phyloP scores from a whole-genome alignment of 2,113 vertebrate genomes.

The Xenopus borealis region DNA sequence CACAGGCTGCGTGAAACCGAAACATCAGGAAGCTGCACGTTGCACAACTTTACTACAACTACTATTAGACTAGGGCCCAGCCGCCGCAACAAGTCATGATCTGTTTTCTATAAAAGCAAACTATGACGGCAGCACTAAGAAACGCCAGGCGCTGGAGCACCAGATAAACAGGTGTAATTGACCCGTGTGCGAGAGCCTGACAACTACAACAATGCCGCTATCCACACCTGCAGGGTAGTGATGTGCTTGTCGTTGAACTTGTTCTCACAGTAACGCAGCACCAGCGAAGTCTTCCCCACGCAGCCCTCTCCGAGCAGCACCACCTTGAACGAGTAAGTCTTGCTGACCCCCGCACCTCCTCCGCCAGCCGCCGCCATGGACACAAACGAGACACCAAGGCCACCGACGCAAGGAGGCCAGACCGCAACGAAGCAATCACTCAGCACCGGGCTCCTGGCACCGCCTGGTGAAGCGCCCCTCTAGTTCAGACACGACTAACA shows the following conservation, averaged over 20 bases:
- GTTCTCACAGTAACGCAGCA: conserved; percentile 96
- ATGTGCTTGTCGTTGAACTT: conserved; percentile 99
- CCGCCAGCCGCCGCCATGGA: conserved; percentile 51
- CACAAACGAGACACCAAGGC: neutral
- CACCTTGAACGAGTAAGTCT: conserved; percentile 93
- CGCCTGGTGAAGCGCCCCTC: accelerated
- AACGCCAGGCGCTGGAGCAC: too few species aligned
- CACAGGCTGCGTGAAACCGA: too few species aligned
- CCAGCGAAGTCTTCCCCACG: conserved; percentile 94
- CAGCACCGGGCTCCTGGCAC: conserved; percentile 13
- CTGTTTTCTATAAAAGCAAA: too few species aligned
- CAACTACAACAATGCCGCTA: too few species aligned
- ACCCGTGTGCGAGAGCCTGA: too few species aligned
- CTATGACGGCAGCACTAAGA: too few species aligned
- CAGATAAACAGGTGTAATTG: too few species aligned
- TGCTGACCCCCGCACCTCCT: conserved; percentile 67
- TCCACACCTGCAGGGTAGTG: conserved; percentile 92
- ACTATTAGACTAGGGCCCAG: too few species aligned
- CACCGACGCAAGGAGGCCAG: accelerated
- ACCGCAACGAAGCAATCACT: neutral
- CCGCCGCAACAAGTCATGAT: too few species aligned
- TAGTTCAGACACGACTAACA: too few species aligned
- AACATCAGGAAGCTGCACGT: too few species aligned
- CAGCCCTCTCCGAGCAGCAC: conserved; percentile 94
- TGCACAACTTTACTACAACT: too few species aligned